Evolutionary conservation across 2,888 invertebrate species (phyloP), one percentile per base, ranked within the genome.

Genomic region (Zele albiditarsus): DNA sequence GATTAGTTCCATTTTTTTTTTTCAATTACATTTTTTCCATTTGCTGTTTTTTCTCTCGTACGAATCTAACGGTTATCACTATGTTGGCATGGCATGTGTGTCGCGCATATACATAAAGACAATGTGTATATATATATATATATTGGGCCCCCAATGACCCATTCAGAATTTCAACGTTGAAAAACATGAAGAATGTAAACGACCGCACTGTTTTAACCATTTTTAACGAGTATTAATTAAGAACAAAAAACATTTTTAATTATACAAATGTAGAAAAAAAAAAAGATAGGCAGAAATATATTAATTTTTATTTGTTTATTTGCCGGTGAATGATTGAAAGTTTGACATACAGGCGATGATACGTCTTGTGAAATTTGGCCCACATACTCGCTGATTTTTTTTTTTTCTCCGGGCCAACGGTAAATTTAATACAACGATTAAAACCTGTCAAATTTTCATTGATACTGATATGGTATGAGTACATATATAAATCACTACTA

Each of bases 141-240:
- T 12, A 38, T 38, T 38, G 38, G 71, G 78, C 74, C 71, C 79
- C 78, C 74, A 80, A 76, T 80, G 80, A 80, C 80, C 80, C 78
- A 76, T 76, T 80, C 75, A 25, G 69, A 58, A 60, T 63, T 38
- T 42, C 1, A 38, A 20, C 27, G 65, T 38, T 23, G 8, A 42
- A 20, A 10, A 28, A 23, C 33, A 28, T 27, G 16, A 31, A 23
- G 38, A 42, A 65, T 65, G 23, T 10, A 38, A 23, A 8, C 23
- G n/a, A 65, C 4, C 8, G 20, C 53, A 53, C 20, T 20, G 2
- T 53, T 8, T 5, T 53, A 10, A 20, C 8, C n/a, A n/a, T 53
- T 53, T 53, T 53, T 53, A 20, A n/a, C 0, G 4, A 8, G 1
- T n/a, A n/a, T 20, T 2, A 20, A n/a, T 46, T 46, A 10, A n/a